Conservation (phyloP, 2,113 vertebrate genomes). For the Hipposideros armiger region DNA sequence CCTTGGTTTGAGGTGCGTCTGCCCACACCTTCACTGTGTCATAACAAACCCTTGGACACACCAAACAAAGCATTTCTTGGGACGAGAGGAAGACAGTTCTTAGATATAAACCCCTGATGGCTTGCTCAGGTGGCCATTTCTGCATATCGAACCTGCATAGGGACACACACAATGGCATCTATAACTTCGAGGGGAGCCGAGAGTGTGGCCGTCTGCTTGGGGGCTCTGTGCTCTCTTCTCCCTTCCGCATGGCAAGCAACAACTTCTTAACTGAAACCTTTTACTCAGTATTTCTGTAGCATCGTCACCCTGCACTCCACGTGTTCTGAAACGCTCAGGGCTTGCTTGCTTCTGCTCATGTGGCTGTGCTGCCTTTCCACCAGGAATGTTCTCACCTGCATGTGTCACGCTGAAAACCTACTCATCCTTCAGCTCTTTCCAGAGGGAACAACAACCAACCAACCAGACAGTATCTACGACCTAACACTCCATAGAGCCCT, state of each 20-base stretch:
- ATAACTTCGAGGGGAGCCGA: neutral
- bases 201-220: no score
- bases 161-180: neutral
- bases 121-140: no score
- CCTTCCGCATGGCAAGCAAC: neutral
- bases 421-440: neutral
- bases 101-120: neutral
- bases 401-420: neutral
- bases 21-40: neutral
- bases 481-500: neutral
- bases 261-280: neutral
- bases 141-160: neutral
- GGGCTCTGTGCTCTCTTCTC: neutral
- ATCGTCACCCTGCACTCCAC: neutral
- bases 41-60: neutral
- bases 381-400: neutral
- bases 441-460: neutral
- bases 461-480: neutral
- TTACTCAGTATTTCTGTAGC: neutral
- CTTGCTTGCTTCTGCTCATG: neutral
- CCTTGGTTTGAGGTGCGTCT: neutral
- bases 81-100: neutral
- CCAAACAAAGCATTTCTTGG: neutral
- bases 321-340: neutral
- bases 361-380: neutral